Base-by-base conservation (phyloP, 2,113 vertebrate genomes). In the Sprattus sprattus region DNA sequence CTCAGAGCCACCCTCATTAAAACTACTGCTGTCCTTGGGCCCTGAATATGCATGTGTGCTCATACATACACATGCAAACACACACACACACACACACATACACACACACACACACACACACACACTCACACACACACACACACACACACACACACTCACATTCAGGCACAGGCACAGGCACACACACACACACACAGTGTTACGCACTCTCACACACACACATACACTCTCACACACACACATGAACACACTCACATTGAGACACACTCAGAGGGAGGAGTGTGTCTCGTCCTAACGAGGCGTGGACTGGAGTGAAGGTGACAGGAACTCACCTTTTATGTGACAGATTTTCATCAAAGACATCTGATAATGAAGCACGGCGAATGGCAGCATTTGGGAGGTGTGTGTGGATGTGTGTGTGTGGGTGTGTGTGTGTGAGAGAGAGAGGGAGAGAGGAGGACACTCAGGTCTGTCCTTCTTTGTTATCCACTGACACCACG, bases 311-410 rank as follows among this genome's bases (percentile, higher is more conserved):
- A 83, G 50, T 85, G 87, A 85, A 87, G 85, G 87, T 88, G 84
- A 81, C 39, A 57, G 50, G 71, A 60, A n/a, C 86, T 90, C 81
- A 88, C 84, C 88, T 82, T 89, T 81, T 50, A 84, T 86, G 57
- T 84, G 82, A 87, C 87, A 86, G 86, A 82, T 54, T 89, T 84
- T 86, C 64, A 50, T 86, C 86, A 80, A 81, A 84, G 85, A 78
- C 83, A 83, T 81, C 52, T 81, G 28, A 81, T 90, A 89, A 90
- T 90, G 82, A 90, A 83, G 85, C 83, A 46, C 81, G 9, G 39
- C 80, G 57, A 52, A 83, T 89, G 81, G 85, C 45, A 75, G 75
- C 84, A 57, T 60, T 50, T 52, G 75, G 81, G 82, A 52, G 84
- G 67, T 71, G 45, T 39, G 39, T 39, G 39, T 39, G 39, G 1